Base-by-base conservation (phyloP, 2,113 vertebrate genomes). In the Phrynosoma platyrhinos region DNA sequence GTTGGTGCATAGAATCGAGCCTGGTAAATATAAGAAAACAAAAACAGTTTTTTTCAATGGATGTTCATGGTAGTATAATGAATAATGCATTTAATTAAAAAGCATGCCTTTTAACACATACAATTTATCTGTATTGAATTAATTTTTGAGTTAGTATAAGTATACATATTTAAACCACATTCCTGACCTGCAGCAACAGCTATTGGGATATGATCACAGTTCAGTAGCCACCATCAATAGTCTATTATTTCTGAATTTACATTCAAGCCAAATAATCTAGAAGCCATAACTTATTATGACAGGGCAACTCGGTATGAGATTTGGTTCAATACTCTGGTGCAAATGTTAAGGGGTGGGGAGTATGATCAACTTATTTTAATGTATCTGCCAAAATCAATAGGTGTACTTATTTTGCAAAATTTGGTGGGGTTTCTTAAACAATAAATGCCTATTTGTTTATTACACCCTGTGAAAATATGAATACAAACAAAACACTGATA, bases 1-100 rank as follows among this genome's bases (percentile, higher is more conserved):
- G 99, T 98, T 1, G 99, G 99, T 91, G 99, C 98, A 62, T 99
- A 99, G 95, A 98, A 99, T 88, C 99, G 97, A 66, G 99, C 99
- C 99, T 99, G 93, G n/a, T 90, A 18, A 47, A 68, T 89, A 91
- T 77, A 71, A 94, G 80, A 78, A 95, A 93, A 71, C 0, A 80
- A 40, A n/a, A 89, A 32, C 58, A 53, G 18, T 36, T 69, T 83
- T 13, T 69, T 78, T 71, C 23, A 30, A 30, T 66, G 10, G 30
- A 79, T 52, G 20, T 30, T 77, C 20, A 16, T 30, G 66, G 20
- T 2, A 20, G 14, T 78, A 77, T 23, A 32, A 20, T 86, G 27
- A 68, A 77, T n/a, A 84, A 62, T 16, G 1, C 52, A 75, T 10
- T 84, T 55, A 3, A 36, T 23, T 18, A 9, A 79, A 79, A 30